A percentile compares a stretch with the other conserved stretches of the same genome.
These are phyloP conservation scores for Acestrorhynchus altus DNA, from an alignment of 2,797 vertebrate species.

Conservation along the genomic window DNA sequence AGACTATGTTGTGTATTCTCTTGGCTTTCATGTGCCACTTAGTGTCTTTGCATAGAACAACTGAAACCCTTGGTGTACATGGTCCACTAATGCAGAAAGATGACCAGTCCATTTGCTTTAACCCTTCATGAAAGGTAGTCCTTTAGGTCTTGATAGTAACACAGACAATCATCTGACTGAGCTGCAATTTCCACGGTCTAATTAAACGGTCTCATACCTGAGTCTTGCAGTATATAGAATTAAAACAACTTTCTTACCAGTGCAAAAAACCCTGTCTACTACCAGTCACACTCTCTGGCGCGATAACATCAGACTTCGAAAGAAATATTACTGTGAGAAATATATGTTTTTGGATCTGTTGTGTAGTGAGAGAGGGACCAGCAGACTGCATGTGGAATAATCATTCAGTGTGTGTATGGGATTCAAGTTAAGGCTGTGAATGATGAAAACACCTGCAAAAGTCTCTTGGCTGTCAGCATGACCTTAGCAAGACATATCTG, in stretches of 20 bases:
- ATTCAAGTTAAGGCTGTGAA: conserved; percentile 46
- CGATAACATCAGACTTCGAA: conserved; percentile 26
- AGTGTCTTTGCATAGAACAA: neutral
- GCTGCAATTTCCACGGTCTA: neutral
- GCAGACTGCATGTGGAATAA: conserved; percentile 53
- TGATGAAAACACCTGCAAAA: conserved; percentile 56
- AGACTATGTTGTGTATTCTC: neutral
- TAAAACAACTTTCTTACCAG: neutral
- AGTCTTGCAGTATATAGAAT: neutral
- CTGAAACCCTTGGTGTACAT: neutral
- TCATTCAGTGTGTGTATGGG: conserved; percentile 46
- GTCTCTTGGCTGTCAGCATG: conserved; percentile 45
- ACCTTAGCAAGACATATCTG: conserved; percentile 38
- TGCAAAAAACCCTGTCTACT: no score
- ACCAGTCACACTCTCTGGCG: conserved; percentile 5
- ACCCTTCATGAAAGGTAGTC: neutral
- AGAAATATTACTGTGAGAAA: conserved; percentile 48
- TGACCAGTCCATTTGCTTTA: neutral
- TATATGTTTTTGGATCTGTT: conserved; percentile 42
- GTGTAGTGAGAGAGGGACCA: conserved; percentile 10
- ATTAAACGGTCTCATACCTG: neutral
- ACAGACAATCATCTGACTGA: neutral
- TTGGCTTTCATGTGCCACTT: neutral
- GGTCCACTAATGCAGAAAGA: neutral
- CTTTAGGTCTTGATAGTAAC: neutral